These are phyloP conservation scores for Donacobius atricapilla DNA, from an alignment of 2,113 vertebrate species.

Conservation along the genomic window DNA sequence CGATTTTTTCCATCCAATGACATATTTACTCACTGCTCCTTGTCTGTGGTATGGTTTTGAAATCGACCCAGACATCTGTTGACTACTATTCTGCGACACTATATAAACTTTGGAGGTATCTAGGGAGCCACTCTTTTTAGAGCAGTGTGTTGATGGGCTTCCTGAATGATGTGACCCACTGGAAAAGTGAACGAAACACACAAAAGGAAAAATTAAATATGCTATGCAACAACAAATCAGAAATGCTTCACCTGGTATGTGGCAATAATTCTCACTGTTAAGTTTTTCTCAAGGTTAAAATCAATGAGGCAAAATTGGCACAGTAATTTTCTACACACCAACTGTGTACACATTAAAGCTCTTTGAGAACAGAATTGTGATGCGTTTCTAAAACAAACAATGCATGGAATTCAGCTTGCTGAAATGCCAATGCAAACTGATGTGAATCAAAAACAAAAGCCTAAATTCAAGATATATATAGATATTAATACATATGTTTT, in stretches of 20 bases:
- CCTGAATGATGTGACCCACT: constrained; percentile 92
- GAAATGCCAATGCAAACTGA: background rate
- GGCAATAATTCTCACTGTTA: background rate
- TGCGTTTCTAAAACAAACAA: background rate
- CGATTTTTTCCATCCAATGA: constrained; percentile 83
- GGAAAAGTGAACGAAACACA: constrained; percentile 32
- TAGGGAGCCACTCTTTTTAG: constrained; percentile 83
- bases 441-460: background rate
- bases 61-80: constrained; percentile 73
- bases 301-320: background rate
- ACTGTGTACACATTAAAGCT: background rate
- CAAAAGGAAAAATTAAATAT: constrained; percentile 9
- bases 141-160: constrained; percentile 86
- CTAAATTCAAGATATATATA: background rate
- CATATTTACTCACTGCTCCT: constrained; percentile 75
- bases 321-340: background rate
- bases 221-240: background rate
- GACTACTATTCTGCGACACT: constrained; percentile 78
- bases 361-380: background rate
- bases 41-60: constrained; percentile 82
- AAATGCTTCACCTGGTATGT: background rate
- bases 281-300: constrained; percentile 2
- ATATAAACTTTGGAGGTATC: constrained; percentile 92
- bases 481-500: no score
- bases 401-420: background rate